These are phyloP conservation scores for Rhea americana DNA, from an alignment of 2,113 vertebrate species.

Conservation along the genomic window DNA sequence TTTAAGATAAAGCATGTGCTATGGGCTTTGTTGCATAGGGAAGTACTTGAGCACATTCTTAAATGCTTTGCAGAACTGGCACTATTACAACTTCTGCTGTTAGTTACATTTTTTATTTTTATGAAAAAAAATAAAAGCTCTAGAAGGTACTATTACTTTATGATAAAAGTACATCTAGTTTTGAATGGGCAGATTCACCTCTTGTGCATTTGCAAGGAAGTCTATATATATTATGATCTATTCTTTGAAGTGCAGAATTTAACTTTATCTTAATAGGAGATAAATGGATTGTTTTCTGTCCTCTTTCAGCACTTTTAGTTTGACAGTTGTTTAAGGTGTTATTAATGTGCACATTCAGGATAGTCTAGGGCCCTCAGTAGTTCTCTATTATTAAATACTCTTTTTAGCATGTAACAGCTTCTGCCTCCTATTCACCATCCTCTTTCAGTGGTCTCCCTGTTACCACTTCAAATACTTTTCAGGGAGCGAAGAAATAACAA, in stretches of 20 bases:
- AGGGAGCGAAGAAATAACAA: not conserved
- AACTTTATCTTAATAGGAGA: conserved; percentile 32
- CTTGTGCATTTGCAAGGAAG: not conserved
- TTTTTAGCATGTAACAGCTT: conserved; percentile 28
- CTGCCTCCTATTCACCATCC: conserved; percentile 16
- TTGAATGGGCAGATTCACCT: not conserved
- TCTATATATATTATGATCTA: not conserved
- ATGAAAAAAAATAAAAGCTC: conserved; percentile 1
- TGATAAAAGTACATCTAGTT: not conserved
- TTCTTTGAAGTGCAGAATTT: conserved; percentile 46
- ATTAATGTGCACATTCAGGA: conserved; percentile 25
- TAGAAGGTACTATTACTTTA: not conserved
- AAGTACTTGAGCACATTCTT: conserved; percentile 58
- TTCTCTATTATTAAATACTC: conserved; percentile 19
- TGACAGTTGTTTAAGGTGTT: conserved; percentile 44
- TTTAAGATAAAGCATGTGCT: conserved; percentile 62
- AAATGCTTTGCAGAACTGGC: conserved; percentile 56
- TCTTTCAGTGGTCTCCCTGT: conserved; percentile 6
- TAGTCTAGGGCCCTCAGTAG: conserved; percentile 2
- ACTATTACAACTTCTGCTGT: conserved; percentile 30
- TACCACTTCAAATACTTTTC: conserved; percentile 40
- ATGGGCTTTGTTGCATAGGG: conserved; percentile 29
- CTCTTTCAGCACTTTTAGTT: conserved; percentile 40
- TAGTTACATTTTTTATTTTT: conserved; percentile 52
- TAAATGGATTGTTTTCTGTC: conserved; percentile 22